Conservation (phyloP, 2,113 vertebrate genomes). For the Bos taurus region DNA sequence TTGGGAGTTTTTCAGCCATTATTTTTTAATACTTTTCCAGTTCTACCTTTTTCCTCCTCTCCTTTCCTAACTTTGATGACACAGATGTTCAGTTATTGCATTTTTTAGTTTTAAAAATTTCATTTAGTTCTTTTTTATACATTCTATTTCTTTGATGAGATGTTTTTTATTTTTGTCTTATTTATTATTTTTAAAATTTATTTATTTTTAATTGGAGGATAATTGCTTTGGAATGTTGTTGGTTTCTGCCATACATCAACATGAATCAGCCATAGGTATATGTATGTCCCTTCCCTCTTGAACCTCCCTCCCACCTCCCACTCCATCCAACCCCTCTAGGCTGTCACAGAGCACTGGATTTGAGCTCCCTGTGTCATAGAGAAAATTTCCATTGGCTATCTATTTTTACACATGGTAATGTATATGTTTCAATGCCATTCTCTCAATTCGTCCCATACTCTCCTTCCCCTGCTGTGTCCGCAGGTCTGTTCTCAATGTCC, state of each 20-base stretch:
- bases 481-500: neutral
- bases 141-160: neutral
- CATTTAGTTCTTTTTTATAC: neutral
- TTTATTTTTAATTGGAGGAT: neutral
- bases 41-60: neutral
- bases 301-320: no score
- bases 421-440: neutral
- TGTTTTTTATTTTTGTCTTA: neutral
- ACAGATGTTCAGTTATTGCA: neutral
- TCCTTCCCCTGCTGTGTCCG: neutral
- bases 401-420: neutral
- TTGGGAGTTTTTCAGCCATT: neutral
- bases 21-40: slow-evolving; percentile 15
- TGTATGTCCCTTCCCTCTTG: no score
- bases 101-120: neutral
- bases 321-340: no score
- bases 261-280: no score
- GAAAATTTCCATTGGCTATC: neutral
- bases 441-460: neutral
- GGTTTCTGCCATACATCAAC: no score
- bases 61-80: neutral
- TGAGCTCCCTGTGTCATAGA: neutral
- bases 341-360: neutral
- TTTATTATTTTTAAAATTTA: neutral
- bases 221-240: no score